Evolutionary conservation across 2,797 vertebrate genomes (phyloP), one percentile per base, ranked within the genome.

Genomic region (Scolopax rusticola): DNA sequence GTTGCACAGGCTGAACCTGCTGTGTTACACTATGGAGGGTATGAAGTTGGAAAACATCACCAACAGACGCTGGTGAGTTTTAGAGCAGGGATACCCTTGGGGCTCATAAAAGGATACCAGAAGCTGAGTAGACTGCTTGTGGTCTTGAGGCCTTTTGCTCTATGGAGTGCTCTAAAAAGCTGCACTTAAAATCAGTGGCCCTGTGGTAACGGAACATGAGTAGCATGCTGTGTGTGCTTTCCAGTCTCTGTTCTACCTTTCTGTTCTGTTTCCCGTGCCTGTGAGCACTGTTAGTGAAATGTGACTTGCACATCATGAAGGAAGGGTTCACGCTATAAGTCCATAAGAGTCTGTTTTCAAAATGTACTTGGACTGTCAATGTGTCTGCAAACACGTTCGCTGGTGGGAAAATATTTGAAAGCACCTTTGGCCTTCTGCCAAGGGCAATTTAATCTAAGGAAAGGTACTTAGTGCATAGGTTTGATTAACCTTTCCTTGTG

Each of bases 21-120:
- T 19, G 98, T 98, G 78, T 95, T 99, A 74, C 99, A 99, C 97
- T 99, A 99, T 95, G 99, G 98, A 95, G 99, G 99, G 19, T 99
- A 99, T 96, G 96, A 99, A 97, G 85, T 98, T 61, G 98, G 97
- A 89, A 98, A 98, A 88, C 97, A 98, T 79, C 99, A 99, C 73
- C 95, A 95, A 10, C 99, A 99, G 95, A 95, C 36, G 20, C 95
- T 99, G 98, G 99, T 99, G 97, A 97, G 98, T 96, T 67, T 80
- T 56, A 24, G 48, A 84, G n/a, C 57, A 48, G 45, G 27, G 38
- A 59, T 92, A 45, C 64, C 48, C 76, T 77, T 79, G 70, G 48
- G 81, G 25, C 16, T 73, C 3, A 2, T 75, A 64, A 92, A 89
- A 89, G 45, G 30, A 33, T 27, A 83, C 28, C 53, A 93, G 53